Base-by-base conservation (phyloP, 2,113 vertebrate species). In the Falco punctatus region DNA sequence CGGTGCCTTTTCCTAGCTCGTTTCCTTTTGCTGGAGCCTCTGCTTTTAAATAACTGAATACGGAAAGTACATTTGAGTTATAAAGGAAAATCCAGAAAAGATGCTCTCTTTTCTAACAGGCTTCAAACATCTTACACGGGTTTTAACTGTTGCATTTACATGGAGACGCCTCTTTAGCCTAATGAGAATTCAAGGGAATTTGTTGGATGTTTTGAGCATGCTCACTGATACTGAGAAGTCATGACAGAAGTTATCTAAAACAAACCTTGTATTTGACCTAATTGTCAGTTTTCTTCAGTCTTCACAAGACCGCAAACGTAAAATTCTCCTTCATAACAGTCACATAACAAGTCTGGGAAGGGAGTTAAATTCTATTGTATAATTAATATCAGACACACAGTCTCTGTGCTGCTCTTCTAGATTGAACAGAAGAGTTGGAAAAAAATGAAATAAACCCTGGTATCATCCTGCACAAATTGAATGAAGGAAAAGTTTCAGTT, bases 41-140 rank as follows among this genome's bases (percentile, higher is more conserved):
- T 71, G 33, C 13, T 94, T 82, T 84, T 66, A 84, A 88, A 74
- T 26, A 70, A 86, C 83, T 28, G 61, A 54, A 64, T 77, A 46
- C 3, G 1, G 78, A 84, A 95, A 94, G 66, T 62, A 42, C 32
- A 46, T 86, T 95, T 86, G 54, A 77, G 88, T 82, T 92, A 88
- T 75, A 95, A 93, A 93, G 46, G 55, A 92, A 80, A 91, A 91
- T 81, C 48, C 61, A 89, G 62, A 52, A 40, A 44, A 49, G n/a
- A 81, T 55, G 13, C 33, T 70, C 22, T 44, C 35, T 90, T 65
- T 92, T 59, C 33, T 55, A 30, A 66, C 33, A 74, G 4, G 6
- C 70, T 40, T 72, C 70, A 88, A 48, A 62, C 24, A 33, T 61
- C 46, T 77, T 65, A 48, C 32, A 10, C 49, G 30, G 58, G 30